Base-by-base conservation (phyloP, 30 jellyfish, hydroid and myxozoan genomes). In the Cassiopea andromeda region DNA sequence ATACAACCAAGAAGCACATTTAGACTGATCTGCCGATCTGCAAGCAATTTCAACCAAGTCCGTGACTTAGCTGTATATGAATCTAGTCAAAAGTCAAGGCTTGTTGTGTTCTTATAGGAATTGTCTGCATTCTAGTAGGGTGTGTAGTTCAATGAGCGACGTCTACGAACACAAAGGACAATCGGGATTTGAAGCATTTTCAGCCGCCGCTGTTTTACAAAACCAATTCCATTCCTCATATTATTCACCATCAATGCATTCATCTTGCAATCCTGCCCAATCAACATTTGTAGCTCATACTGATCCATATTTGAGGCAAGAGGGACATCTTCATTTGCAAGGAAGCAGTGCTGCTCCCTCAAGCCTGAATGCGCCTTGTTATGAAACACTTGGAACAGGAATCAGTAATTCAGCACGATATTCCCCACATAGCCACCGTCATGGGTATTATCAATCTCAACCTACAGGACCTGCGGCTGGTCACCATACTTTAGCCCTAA, bases 401-500 rank as follows among this genome's bases (percentile, higher is more conserved):
- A 73, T 91, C 86, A 77, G 93, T 69, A 89, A 96, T 73, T 90
- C 98, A 1, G 97, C 92, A 15, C 86, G 97, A 16, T 94, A 81
- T 71, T 94, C 98, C 8, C 98, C 98, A 10, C 98, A 94, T 81
- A 75, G 94, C 46, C 97, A 94, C 61, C 93, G 98, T 15, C 97
- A 94, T 82, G 88, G 93, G 14, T 92, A 94, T 83, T 94, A 89
- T 75, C 95, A 93, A 45, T 84, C 96, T 19, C 97, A 90, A 70
- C 69, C 96, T 16, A 67, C 93, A 13, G 94, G 94, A 43, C 87
- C 94, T 3, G 75, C 97, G n/a, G 83, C 95, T n/a, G 92, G 93
- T 50, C 98, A 94, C 61, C 97, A 90, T 78, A 89, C 94, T 61
- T 46, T 90, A 58, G 61, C 93, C 71, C 17, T 95, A 49, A 90